Evolutionary conservation across 1,140 invertebrate species (phyloP), one percentile per base, ranked within the genome.

Genomic region (Paracyclopina nana): DNA sequence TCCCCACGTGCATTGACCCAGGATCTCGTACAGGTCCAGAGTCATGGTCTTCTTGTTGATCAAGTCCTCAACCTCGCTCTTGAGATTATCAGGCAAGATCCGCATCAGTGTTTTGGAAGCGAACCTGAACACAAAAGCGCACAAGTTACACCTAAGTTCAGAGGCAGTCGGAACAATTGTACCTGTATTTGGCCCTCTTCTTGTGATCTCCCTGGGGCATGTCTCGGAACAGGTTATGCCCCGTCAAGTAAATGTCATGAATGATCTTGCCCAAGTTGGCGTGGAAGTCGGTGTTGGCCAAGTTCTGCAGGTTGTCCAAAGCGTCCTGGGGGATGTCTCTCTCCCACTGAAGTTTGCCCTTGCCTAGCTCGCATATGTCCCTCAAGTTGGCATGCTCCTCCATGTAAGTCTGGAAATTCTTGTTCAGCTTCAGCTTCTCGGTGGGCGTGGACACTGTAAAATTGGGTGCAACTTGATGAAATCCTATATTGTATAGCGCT

Each of bases 121-220:
- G 27, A 52, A 52, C 20, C 50, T n/a, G n/a, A n/a, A n/a, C n/a
- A n/a, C n/a, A n/a, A n/a, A n/a, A n/a, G n/a, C n/a, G n/a, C n/a
- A n/a, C n/a, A n/a, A n/a, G n/a, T n/a, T n/a, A n/a, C n/a, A n/a
- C n/a, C n/a, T n/a, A n/a, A n/a, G n/a, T n/a, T n/a, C n/a, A n/a
- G n/a, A n/a, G n/a, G n/a, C n/a, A n/a, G n/a, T n/a, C n/a, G n/a
- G n/a, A n/a, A n/a, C n/a, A n/a, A n/a, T n/a, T n/a, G n/a, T n/a
- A n/a, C n/a, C n/a, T 44, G 25, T 52, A 52, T 26, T 52, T 52
- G 50, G 50, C 50, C n/a, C 50, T 30, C 50, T 52, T 52, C 50
- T 52, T 52, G 50, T 52, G 50, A 40, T 52, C 50, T 14, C 45
- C 50, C 27, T 52, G 50, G 31, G 50, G 50, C 38, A 52, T 44